These are phyloP conservation scores for Anomalospiza imberbis DNA, from an alignment of 2,797 vertebrate genomes.

Conservation along the genomic window DNA sequence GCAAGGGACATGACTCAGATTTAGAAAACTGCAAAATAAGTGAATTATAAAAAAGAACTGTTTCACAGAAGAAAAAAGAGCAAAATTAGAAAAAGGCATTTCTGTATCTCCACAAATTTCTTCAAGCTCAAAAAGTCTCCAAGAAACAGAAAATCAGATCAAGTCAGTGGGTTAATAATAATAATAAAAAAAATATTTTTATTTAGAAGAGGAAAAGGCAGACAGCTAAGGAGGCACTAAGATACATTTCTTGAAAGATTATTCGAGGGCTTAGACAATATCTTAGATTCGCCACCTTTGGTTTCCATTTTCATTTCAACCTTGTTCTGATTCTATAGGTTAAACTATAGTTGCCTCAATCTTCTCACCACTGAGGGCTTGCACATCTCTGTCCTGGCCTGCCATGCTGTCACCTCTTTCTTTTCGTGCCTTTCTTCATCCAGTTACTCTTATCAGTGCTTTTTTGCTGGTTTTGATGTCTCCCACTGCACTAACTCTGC, in stretches of 20 bases:
- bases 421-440: background rate
- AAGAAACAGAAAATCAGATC: background rate
- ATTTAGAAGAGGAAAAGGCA: background rate
- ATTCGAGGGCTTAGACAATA: background rate
- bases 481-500: background rate
- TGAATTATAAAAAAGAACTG: background rate
- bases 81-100: background rate
- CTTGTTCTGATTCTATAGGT: background rate
- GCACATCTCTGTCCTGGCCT: background rate
- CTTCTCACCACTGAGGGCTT: background rate
- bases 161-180: background rate
- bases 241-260: background rate
- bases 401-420: background rate
- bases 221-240: background rate
- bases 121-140: background rate
- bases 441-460: background rate
- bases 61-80: slow-evolving; percentile 1
- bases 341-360: background rate
- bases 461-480: background rate
- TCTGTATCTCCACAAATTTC: background rate
- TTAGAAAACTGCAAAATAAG: slow-evolving; percentile 6
- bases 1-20: slow-evolving; percentile 13
- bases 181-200: background rate
- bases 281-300: background rate
- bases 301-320: background rate